Conservation (phyloP, 1,140 invertebrate genomes). For the Leptinotarsa undecemlineata region DNA sequence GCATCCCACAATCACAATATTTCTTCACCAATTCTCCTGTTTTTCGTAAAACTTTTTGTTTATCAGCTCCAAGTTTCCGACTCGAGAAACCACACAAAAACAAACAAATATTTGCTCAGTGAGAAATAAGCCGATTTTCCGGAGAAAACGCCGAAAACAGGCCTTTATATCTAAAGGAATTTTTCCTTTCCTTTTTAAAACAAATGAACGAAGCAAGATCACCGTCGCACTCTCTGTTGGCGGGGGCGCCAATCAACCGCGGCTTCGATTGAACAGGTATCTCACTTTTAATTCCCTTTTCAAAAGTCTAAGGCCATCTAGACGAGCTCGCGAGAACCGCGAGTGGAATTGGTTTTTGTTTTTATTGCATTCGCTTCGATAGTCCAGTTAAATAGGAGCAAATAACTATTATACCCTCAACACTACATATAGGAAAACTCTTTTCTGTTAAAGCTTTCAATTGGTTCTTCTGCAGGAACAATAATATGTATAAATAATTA, state of each 20-base stretch:
- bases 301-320: slow-evolving; percentile 47
- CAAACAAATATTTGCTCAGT: not conserved
- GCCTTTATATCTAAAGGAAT: not conserved
- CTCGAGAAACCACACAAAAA: not conserved
- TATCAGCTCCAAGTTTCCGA: too few relatives aligned
- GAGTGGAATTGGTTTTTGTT: not conserved
- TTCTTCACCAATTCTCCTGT: too few relatives aligned
- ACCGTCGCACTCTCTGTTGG: slow-evolving; percentile 44
- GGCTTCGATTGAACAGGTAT: slow-evolving; percentile 42
- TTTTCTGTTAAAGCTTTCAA: too few relatives aligned
- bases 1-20: too few relatives aligned
- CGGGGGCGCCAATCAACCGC: slow-evolving; percentile 39
- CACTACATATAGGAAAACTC: too few relatives aligned
- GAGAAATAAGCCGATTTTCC: not conserved
- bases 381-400: not conserved
- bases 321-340: slow-evolving; percentile 37
- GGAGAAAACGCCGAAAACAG: not conserved
- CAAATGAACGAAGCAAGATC: not conserved
- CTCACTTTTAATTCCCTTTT: slow-evolving; percentile 43
- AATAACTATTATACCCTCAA: too few relatives aligned
- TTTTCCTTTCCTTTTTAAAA: not conserved
- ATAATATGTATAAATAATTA: too few relatives aligned
- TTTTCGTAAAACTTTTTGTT: too few relatives aligned
- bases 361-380: not conserved
- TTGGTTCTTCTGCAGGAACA: too few relatives aligned